Evolutionary conservation across 2,888 invertebrate species (phyloP), one percentile per base, ranked within the genome.

Genomic region (Dione vanillae): DNA sequence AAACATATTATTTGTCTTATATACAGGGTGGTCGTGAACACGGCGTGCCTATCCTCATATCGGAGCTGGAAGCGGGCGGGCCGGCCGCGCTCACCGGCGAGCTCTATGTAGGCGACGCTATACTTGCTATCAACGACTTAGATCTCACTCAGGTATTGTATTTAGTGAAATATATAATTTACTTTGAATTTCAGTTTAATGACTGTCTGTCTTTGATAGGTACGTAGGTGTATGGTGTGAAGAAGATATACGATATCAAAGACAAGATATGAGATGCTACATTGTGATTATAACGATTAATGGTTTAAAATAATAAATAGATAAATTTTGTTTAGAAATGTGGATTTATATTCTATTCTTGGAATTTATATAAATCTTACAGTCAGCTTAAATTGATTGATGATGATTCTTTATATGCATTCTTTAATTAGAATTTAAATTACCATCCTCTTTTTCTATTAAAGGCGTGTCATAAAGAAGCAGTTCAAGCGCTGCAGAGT

Each of bases 1-100:
- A 27, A 27, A 27, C 5, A 27, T 27, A 43, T 1, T 65, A 9
- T 66, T 16, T 27, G 43, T 37, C 47, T n/a, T 10, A 35, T 37
- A 2, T 10, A 8, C 83, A 97, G 97, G 97, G 97, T 67, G 97
- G 97, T 0, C 94, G 96, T 74, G 97, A 97, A 83, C 97, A 97
- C 88, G 97, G 97, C 16, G 96, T 97, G 49, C 97, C 97, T 0
- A 96, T 97, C 77, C 90, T 97, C 72, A 96, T 97, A 80, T 97
- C 97, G 0, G 97, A 97, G 89, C 94, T 97, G 83, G 95, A 95
- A 83, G 94, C 95, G 70, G 96, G 96, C 78, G 96, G 97, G 74
- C 97, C 97, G 69, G 97, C 97, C 54, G 96, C 96, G 73, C 89
- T 96, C 75, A 96, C 95, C 70, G 95, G 95, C 47, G 94, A 95